These are phyloP conservation scores for Zalophus californianus DNA, from an alignment of 2,797 vertebrate genomes.

Conservation along the genomic window DNA sequence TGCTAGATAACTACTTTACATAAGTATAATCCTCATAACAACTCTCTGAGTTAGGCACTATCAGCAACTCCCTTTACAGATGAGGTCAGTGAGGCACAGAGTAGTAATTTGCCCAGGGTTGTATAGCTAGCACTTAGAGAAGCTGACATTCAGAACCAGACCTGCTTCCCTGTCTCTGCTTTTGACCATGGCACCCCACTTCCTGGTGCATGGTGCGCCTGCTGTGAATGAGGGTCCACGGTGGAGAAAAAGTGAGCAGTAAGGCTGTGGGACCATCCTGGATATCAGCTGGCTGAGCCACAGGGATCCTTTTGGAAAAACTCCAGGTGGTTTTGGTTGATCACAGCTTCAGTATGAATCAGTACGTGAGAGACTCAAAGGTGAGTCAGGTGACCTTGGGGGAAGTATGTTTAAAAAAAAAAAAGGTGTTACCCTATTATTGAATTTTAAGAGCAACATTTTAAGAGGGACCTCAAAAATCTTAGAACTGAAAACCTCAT, in stretches of 20 bases:
- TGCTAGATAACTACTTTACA: neutral
- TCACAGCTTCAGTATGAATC: neutral
- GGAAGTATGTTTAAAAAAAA: neutral
- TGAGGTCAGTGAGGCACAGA: neutral
- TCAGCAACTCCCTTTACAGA: neutral
- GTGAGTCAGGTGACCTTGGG: neutral
- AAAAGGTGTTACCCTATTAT: neutral
- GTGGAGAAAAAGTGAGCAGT: accelerated
- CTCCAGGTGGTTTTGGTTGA: neutral
- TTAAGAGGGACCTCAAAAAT: neutral
- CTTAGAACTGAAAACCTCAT: neutral
- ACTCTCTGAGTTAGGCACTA: neutral
- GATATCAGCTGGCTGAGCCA: accelerated
- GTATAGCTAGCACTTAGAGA: neutral
- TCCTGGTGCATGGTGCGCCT: too few relatives aligned
- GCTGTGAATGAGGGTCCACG: accelerated
- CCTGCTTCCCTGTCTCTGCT: accelerated
- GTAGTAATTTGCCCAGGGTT: too few relatives aligned
- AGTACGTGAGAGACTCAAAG: accelerated
- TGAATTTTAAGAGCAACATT: neutral
- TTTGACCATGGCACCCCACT: neutral
- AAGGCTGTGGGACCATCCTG: accelerated
- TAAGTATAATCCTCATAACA: neutral
- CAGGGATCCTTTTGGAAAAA: accelerated
- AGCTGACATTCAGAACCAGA: neutral